Conservation (phyloP, 2,888 invertebrate genomes). For the Dryococelus australis region DNA sequence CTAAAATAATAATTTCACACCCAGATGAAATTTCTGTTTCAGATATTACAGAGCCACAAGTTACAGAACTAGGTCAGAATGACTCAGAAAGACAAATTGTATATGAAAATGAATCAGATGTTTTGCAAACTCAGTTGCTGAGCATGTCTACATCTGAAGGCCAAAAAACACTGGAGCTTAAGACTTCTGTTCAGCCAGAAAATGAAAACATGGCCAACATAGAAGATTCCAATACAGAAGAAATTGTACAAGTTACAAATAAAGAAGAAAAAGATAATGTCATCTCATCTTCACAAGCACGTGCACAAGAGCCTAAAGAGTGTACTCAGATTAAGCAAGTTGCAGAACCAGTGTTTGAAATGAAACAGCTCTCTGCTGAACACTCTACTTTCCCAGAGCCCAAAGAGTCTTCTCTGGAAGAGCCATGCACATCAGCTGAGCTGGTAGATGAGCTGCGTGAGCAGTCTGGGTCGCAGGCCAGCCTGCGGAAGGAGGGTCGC, state of each 20-base stretch:
- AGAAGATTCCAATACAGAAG: neutral
- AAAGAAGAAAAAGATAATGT: neutral
- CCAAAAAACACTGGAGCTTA: neutral
- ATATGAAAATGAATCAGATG: neutral
- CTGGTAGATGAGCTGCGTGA: neutral
- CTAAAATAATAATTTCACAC: neutral
- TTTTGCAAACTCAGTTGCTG: neutral
- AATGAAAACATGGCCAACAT: neutral
- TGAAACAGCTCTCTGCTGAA: neutral
- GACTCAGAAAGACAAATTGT: neutral
- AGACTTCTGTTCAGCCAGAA: neutral
- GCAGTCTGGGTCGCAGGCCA: conserved; percentile 7
- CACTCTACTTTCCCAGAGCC: too few species aligned
- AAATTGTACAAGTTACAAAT: neutral
- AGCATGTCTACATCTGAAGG: neutral
- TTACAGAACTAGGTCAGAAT: neutral
- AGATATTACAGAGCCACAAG: neutral
- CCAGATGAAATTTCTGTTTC: neutral
- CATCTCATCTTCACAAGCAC: neutral
- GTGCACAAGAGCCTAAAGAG: neutral
- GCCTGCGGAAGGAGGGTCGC: conserved; percentile 50
- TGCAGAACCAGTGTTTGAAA: neutral
- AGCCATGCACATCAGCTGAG: neutral
- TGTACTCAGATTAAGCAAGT: neutral
- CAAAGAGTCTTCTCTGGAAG: neutral